Percentiles rank a stretch among this genome's conserved stretches.
Evolutionary conservation across 2,113 vertebrate species (phyloP).

Genomic region (Nettapus auritus): DNA sequence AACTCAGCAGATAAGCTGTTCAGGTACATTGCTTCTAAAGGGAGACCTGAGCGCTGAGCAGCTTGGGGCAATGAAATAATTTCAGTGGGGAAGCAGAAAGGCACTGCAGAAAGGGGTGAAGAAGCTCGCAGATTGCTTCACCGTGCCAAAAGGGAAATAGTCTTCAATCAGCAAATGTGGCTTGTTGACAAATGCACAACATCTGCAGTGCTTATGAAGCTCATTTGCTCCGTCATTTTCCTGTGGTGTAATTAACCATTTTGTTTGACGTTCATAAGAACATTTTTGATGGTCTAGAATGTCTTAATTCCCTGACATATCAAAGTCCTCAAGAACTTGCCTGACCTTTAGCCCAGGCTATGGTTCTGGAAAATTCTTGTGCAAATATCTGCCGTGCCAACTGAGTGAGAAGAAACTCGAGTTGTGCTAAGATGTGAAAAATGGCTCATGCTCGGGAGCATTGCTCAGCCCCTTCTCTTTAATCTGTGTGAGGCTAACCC

Average conservation of each 20-base stretch:
- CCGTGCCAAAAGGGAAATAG: background rate
- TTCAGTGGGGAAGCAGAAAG: background rate
- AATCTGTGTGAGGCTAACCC: background rate
- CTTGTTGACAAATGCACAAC: background rate
- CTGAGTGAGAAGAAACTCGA: background rate
- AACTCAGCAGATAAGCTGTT: background rate
- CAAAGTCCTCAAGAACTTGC: background rate
- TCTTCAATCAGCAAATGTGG: background rate
- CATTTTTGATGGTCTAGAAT: background rate
- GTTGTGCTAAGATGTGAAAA: background rate
- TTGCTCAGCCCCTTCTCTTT: background rate
- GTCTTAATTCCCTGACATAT: background rate
- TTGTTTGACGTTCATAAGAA: background rate
- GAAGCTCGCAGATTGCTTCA: background rate
- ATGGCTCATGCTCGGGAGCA: background rate
- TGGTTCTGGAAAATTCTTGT: background rate
- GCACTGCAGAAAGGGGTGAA: background rate
- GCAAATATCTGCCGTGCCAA: background rate
- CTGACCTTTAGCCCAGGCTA: background rate
- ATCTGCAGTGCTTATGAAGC: background rate
- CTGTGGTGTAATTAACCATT: background rate
- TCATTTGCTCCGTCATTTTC: constrained; percentile 10
- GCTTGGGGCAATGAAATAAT: background rate
- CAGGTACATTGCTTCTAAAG: background rate
- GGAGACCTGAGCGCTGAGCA: fast-evolving